Evolutionary conservation across 1,140 invertebrate species (phyloP).

Genomic region (Idris sp.): DNA sequence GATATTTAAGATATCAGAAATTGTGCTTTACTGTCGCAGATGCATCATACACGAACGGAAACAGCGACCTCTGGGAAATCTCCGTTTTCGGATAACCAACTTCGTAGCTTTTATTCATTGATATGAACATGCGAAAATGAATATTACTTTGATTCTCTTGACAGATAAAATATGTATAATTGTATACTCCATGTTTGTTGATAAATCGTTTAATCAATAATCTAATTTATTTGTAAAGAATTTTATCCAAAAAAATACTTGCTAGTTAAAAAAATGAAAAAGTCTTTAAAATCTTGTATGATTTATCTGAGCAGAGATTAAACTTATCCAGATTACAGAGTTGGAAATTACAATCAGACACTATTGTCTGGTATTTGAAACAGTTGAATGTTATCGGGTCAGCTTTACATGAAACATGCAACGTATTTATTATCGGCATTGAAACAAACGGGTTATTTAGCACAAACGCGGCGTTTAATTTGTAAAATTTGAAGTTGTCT

Average conservation of each 20-base stretch:
- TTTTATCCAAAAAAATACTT: too few relatives aligned
- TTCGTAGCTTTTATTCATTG: slow-evolving; percentile 53
- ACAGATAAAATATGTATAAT: slow-evolving; percentile 20
- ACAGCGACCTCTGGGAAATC: slow-evolving; percentile 62
- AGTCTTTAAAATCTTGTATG: too few relatives aligned
- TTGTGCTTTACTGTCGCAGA: slow-evolving; percentile 12
- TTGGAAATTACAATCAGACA: slow-evolving; percentile 13
- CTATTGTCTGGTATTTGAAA: not conserved
- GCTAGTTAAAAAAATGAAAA: too few relatives aligned
- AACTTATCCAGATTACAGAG: too few relatives aligned
- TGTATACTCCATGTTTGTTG: not conserved
- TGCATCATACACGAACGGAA: slow-evolving; percentile 23
- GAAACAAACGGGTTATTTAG: slow-evolving; percentile 11
- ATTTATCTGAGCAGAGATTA: too few relatives aligned
- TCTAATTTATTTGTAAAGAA: too few relatives aligned
- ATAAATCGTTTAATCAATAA: too few relatives aligned
- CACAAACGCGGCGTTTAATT: slow-evolving; percentile 21
- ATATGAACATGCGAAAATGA: slow-evolving; percentile 27
- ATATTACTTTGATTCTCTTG: slow-evolving; percentile 18
- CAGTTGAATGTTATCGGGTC: slow-evolving; percentile 25
- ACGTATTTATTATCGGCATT: slow-evolving; percentile 13
- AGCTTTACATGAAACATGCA: slow-evolving; percentile 10
- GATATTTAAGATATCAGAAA: slow-evolving; percentile 54
- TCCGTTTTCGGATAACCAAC: slow-evolving; percentile 42
- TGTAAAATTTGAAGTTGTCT: slow-evolving; percentile 49